Evolutionary conservation across 1,140 invertebrate species (phyloP), one percentile per base, ranked within the genome.

Genomic region (Arctopsyche grandis): DNA sequence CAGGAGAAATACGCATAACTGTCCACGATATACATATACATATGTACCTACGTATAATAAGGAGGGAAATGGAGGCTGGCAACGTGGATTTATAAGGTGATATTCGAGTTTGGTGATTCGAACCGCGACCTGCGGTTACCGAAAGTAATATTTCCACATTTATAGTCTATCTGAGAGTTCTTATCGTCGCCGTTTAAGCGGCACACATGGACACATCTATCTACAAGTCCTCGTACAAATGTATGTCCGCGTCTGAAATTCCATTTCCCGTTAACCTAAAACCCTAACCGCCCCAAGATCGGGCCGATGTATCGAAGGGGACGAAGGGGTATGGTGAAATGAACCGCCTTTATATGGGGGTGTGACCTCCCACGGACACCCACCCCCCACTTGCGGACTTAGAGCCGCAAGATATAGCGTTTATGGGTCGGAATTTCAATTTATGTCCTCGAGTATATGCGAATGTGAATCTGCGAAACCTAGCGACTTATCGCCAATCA

Each of bases 91-190:
- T 69, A 77, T 77, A 77, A 77, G 48, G 46, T 69, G 66, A 70
- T 77, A 77, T 69, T 70, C 10, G 63, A 77, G 76, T 70, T 77
- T 44, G 58, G 75, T 29, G 58, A 69, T 69, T 77, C 38, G 12
- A 44, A 48, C 70, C 79, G 75, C 75, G 75, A 73, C 44, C 75
- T 78, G 75, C 80, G 80, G 80, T 75, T 75, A 70, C 80, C 71
- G 69, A 79, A 75, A 75, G 80, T 76, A 81, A 81, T 81, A 81
- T 81, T 81, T 81, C 80, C 48, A 78, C 80, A 79, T 78, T 74
- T 56, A 48, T 60, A 73, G 76, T 66, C 78, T 78, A 78, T 77
- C 75, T 48, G 10, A 38, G 73, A 52, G 80, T 77, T 73, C 71
- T 79, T 81, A 81, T 81, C 77, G 21, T 19, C 10, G 5, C 21